These are phyloP conservation scores for Stictonetta naevosa DNA, from an alignment of 2,113 vertebrate species.

Conservation along the genomic window DNA sequence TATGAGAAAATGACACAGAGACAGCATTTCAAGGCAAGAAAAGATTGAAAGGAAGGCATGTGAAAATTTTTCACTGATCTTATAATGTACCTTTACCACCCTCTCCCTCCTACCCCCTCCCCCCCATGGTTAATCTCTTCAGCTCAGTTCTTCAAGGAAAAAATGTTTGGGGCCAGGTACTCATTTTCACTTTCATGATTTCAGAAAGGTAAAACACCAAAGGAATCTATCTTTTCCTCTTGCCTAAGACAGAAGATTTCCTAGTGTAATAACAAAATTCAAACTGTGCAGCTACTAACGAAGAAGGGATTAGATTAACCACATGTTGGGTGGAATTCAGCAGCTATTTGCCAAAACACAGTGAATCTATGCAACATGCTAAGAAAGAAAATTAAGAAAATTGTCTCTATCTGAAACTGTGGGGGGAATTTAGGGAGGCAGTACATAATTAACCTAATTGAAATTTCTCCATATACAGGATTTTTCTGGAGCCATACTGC, in stretches of 20 bases:
- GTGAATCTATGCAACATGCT: background rate
- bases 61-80: background rate
- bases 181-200: background rate
- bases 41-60: background rate
- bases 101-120: no score
- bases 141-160: background rate
- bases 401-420: slow-evolving; percentile 7
- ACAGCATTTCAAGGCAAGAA: background rate
- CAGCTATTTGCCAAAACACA: slow-evolving; percentile 22
- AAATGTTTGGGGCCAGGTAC: background rate
- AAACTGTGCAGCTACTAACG: background rate
- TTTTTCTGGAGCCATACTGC: background rate
- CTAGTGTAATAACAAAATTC: background rate
- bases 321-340: background rate
- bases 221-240: background rate
- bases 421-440: slow-evolving; percentile 1
- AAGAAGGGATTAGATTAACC: slow-evolving; percentile 27
- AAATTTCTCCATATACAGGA: slow-evolving; percentile 17
- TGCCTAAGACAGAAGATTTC: background rate
- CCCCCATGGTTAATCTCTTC: background rate
- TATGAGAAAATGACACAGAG: background rate
- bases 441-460: slow-evolving; percentile 46
- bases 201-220: background rate
- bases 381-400: slow-evolving; percentile 44
- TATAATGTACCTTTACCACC: background rate